A percentile compares a stretch with the other conserved stretches of the same genome.
Evolutionary conservation across 2,888 invertebrate genomes (phyloP).

Genomic region (Lasioglossum figueresi): DNA sequence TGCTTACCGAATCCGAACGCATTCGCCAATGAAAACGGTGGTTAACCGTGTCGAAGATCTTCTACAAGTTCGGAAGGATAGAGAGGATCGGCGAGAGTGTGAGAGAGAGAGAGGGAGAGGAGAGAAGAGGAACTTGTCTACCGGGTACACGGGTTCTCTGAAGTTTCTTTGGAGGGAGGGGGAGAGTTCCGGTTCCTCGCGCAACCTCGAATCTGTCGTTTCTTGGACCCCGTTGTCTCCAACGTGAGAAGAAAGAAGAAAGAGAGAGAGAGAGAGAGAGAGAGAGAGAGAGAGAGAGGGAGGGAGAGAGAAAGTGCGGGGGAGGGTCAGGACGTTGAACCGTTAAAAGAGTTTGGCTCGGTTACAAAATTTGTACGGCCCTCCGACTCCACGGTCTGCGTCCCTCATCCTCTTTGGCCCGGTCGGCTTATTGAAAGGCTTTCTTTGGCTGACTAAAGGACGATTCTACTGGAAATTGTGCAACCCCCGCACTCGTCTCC

Average conservation of each 20-base stretch:
- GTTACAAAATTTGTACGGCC: slow-evolving; percentile 68
- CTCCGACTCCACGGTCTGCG: neutral
- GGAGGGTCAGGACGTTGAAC: slow-evolving; percentile 48
- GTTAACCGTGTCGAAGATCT: slow-evolving; percentile 63
- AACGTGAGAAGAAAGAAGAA: slow-evolving; percentile 67
- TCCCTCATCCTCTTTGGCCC: slow-evolving; percentile 29
- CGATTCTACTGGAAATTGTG: slow-evolving; percentile 48
- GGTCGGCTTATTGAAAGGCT: slow-evolving; percentile 56
- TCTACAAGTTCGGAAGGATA: neutral
- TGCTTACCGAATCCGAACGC: slow-evolving; percentile 70
- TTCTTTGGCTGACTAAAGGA: slow-evolving; percentile 54
- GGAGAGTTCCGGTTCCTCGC: slow-evolving; percentile 71
- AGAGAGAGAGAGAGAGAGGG: slow-evolving; percentile 24
- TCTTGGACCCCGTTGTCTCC: slow-evolving; percentile 66
- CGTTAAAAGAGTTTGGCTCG: slow-evolving; percentile 74
- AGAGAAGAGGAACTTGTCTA: slow-evolving; percentile 63
- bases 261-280: slow-evolving; percentile 8
- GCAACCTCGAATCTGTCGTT: slow-evolving; percentile 53
- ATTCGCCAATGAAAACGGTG: slow-evolving; percentile 66
- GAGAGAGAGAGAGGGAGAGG: slow-evolving; percentile 32
- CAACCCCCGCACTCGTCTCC: slow-evolving; percentile 22
- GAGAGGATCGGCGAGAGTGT: neutral
- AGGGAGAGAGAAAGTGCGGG: slow-evolving; percentile 20
- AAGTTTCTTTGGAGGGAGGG: slow-evolving; percentile 66
- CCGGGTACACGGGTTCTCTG: slow-evolving; percentile 66